phyloP scores from a whole-genome alignment of 2,888 invertebrate genomes.

The Cremastinae sp. region DNA sequence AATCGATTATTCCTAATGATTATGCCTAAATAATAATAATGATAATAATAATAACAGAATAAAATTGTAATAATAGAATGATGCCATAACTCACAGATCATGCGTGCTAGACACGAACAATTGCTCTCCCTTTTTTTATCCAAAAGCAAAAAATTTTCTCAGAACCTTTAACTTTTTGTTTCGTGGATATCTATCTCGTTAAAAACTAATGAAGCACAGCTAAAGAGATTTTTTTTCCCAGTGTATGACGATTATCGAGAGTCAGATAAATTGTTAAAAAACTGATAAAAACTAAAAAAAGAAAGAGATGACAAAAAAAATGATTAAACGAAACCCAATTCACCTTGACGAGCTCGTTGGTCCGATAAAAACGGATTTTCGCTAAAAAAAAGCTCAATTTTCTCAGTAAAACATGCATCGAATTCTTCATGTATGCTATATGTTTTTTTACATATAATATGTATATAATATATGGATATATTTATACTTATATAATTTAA shows the following conservation, averaged over 20 bases:
- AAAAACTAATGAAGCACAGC: constrained; percentile 74
- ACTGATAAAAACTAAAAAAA: constrained; percentile 47
- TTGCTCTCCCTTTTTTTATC: constrained; percentile 46
- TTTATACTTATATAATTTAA: constrained; percentile 12
- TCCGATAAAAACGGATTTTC: constrained; percentile 74
- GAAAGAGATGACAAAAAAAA: constrained; percentile 16
- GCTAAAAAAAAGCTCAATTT: constrained; percentile 38
- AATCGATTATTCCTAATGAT: constrained; percentile 46
- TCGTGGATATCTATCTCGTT: constrained; percentile 6
- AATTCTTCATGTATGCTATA: constrained; percentile 3
- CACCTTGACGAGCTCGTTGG: constrained; percentile 25
- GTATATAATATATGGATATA: constrained; percentile 15
- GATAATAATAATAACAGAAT: constrained; percentile 52
- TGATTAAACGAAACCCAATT: constrained; percentile 44
- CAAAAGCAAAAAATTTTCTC: constrained; percentile 1
- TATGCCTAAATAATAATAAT: constrained; percentile 53
- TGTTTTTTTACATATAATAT: constrained; percentile 12
- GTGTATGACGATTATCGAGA: constrained; percentile 35
- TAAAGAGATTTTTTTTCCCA: constrained; percentile 53
- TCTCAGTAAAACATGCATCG: constrained; percentile 46
- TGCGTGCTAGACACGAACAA: constrained; percentile 76
- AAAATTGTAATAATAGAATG: constrained; percentile 65
- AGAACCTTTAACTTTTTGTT: constrained; percentile 23
- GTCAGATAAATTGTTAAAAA: constrained; percentile 35
- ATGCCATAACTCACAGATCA: constrained; percentile 75